Base-by-base conservation (phyloP, 2,113 vertebrate species). In the Aix galericulata region DNA sequence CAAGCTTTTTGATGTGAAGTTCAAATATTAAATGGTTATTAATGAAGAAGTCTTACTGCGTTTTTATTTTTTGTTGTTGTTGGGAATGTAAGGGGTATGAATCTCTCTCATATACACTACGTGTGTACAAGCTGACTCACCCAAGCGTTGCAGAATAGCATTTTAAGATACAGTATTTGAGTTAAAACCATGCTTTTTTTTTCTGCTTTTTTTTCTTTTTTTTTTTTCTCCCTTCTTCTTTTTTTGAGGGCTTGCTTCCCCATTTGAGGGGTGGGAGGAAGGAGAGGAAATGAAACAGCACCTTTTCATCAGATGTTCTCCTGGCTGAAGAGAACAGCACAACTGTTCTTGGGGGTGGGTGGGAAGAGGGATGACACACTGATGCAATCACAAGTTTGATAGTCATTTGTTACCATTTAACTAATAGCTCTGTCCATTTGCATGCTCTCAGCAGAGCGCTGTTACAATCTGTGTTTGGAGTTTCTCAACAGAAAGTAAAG, bases 201-300 rank as follows among this genome's bases (percentile, higher is more conserved):
- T 11, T 17, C 9, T 10, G 10, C 11, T 31, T 21, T 27, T 34
- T 59, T 48, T 58, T 26, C 17, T 38, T 18, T 34, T 15, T 38
- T 36, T 27, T 26, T 27, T 75, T 60, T 56, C 83, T 53, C 74
- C 34, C 31, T 6, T 27, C 23, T 12, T 15, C 26, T 55, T 55
- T 6, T 31, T 1, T 72, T 29, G 34, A 88, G 63, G 72, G 38
- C 68, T 95, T 95, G 38, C 72, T 95, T 95, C 56, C 73, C 42
- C 34, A 8, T 93, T 94, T 94, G 82, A 78, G 68, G 40, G 29
- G 22, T 56, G 50, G 29, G 36, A 73, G 71, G 72, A 77, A 85
- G 79, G 62, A 85, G 67, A 80, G 93, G 94, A 94, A 95, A 72
- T 93, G 88, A 91, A 95, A 90, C n/a, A 48, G 68, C 79, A 80